Percentiles rank a stretch among this genome's conserved stretches.
Evolutionary conservation across 37 sponge, comb jelly and placozoan genomes (phyloP).

Genomic region (Chondrosia reniformis): DNA sequence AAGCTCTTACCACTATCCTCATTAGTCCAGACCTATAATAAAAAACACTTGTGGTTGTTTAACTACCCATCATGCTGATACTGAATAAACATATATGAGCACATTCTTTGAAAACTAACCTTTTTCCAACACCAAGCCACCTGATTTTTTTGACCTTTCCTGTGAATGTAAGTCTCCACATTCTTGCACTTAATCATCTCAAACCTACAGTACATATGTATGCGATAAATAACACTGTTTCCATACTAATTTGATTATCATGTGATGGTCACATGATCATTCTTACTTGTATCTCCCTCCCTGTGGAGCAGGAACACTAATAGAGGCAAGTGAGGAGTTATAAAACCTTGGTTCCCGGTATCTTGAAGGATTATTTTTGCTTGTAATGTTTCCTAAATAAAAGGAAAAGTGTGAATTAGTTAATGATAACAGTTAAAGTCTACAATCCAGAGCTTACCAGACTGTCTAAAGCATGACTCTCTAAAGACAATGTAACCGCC

Average conservation of each 20-base stretch:
- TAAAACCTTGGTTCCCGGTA: constrained; percentile 9
- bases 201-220: constrained; percentile 20
- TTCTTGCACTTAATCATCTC: constrained; percentile 17
- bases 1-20: constrained; percentile 37
- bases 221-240: too few species aligned
- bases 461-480: constrained; percentile 51
- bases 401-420: too few species aligned
- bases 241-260: too few species aligned
- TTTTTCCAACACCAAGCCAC: constrained; percentile 57
- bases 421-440: too few species aligned
- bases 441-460: too few species aligned
- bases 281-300: constrained; percentile 15
- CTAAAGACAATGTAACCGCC: constrained; percentile 55
- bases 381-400: not conserved
- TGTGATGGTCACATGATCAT: too few species aligned
- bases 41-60: too few species aligned
- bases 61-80: too few species aligned
- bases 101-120: constrained; percentile 18
- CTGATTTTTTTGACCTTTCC: constrained; percentile 36
- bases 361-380: not conserved
- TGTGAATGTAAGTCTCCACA: constrained; percentile 31
- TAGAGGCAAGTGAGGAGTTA: not conserved
- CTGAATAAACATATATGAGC: not conserved
- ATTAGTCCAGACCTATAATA: constrained; percentile 36
- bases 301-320: constrained; percentile 12